Percentiles rank a stretch among this genome's conserved stretches.
phyloP scores from a whole-genome alignment of 2,888 invertebrate species.

The Tetheella fluctuosa region DNA sequence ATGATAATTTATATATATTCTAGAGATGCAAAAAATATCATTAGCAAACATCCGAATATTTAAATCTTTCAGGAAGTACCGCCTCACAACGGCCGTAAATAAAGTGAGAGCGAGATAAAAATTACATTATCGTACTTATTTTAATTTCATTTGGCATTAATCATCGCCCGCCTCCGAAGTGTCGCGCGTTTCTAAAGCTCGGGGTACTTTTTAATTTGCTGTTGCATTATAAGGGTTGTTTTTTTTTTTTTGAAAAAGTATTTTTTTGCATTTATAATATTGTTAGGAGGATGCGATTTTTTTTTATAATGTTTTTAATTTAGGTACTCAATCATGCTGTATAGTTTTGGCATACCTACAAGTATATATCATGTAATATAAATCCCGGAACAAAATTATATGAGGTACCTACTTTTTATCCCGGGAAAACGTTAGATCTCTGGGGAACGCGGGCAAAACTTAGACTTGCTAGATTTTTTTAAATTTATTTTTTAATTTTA shows the following conservation, averaged over 20 bases:
- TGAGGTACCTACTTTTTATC: no score
- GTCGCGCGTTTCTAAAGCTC: slow-evolving; percentile 55
- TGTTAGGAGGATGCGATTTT: no score
- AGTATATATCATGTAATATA: no score
- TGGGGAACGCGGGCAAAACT: no score
- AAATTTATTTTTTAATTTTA: no score
- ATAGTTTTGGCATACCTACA: no score
- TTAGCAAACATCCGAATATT: slow-evolving; percentile 18
- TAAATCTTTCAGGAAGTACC: slow-evolving; percentile 34
- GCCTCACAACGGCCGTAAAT: slow-evolving; percentile 62
- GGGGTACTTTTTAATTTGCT: slow-evolving; percentile 66
- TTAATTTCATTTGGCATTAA: slow-evolving; percentile 79
- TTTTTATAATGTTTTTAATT: no score
- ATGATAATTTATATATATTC: not conserved
- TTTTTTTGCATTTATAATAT: not conserved
- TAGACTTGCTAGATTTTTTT: no score
- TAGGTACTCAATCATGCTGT: no score
- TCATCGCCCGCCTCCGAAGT: slow-evolving; percentile 58
- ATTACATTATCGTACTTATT: slow-evolving; percentile 76
- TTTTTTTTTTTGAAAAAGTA: slow-evolving; percentile 28
- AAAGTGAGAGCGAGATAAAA: slow-evolving; percentile 67
- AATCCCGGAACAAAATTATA: no score
- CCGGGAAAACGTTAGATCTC: no score
- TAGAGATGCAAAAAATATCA: slow-evolving; percentile 11
- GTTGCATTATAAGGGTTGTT: slow-evolving; percentile 57